Percentiles rank a stretch among this genome's conserved stretches.
Evolutionary conservation across 2,888 invertebrate species (phyloP).

Genomic region (Xestobium rufovillosum): DNA sequence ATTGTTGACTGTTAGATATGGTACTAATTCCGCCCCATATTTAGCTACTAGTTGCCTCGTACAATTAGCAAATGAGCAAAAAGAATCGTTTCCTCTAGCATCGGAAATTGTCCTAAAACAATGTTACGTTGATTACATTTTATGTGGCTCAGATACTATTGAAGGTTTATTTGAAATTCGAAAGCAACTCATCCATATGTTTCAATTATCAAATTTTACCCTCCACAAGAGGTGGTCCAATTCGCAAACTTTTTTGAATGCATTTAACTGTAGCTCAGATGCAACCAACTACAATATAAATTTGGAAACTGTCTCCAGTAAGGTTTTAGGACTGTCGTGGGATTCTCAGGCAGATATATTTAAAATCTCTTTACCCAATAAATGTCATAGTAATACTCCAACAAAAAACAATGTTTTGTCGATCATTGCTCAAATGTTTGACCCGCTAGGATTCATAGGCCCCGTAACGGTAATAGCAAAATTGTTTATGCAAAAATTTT

Average conservation of each 20-base stretch:
- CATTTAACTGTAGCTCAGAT: no score
- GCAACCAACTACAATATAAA: background rate
- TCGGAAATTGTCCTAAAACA: constrained; percentile 2
- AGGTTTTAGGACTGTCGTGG: background rate
- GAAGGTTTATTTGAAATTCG: background rate
- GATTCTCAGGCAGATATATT: constrained; percentile 1
- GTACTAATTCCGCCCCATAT: constrained; percentile 1
- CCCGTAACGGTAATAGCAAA: constrained; percentile 5
- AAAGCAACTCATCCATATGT: constrained; percentile 4
- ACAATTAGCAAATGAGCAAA: background rate
- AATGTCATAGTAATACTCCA: background rate
- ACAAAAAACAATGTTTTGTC: no score
- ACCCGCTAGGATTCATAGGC: constrained; percentile 6
- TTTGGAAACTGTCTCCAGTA: background rate
- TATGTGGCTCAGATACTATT: constrained; percentile 6
- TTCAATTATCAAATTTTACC: constrained; percentile 3
- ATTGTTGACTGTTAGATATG: background rate
- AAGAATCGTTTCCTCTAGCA: constrained; percentile 3
- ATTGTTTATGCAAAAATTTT: constrained; percentile 6
- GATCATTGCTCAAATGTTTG: constrained; percentile 4
- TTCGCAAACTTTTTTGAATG: background rate
- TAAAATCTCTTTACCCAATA: background rate
- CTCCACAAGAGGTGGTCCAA: constrained; percentile 8
- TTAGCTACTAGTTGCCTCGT: constrained; percentile 2
- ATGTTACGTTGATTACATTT: constrained; percentile 8